These are phyloP conservation scores for Clepsis dumicolana DNA, from an alignment of 2,888 invertebrate species.

Conservation along the genomic window DNA sequence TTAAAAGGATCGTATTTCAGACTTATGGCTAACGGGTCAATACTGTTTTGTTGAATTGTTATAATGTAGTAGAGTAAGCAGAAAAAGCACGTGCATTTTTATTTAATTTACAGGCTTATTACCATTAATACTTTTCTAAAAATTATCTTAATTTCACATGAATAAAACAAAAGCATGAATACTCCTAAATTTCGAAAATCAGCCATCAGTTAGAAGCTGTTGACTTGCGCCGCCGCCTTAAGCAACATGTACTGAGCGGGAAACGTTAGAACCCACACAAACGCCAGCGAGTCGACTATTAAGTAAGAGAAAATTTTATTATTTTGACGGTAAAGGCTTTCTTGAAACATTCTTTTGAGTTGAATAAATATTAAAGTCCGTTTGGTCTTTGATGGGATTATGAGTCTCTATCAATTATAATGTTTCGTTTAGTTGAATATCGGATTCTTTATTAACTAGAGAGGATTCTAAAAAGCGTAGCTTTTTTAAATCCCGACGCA, in stretches of 20 bases:
- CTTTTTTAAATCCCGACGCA: too few species aligned
- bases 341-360: slow-evolving; percentile 48
- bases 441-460: neutral
- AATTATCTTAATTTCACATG: too few species aligned
- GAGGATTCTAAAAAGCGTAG: too few species aligned
- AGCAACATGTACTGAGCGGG: slow-evolving; percentile 50
- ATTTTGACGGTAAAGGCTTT: slow-evolving; percentile 48
- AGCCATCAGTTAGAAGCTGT: neutral
- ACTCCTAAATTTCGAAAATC: too few species aligned
- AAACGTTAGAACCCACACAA: slow-evolving; percentile 51
- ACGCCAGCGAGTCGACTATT: slow-evolving; percentile 41
- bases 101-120: too few species aligned
- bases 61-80: too few species aligned
- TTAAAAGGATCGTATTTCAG: too few species aligned
- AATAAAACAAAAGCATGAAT: too few species aligned
- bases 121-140: too few species aligned
- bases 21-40: too few species aligned
- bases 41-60: too few species aligned
- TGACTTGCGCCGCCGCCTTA: slow-evolving; percentile 22
- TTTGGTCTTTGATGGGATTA: slow-evolving; percentile 35
- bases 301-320: slow-evolving; percentile 52
- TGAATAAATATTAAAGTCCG: slow-evolving; percentile 49
- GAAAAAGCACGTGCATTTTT: too few species aligned
- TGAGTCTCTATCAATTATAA: slow-evolving; percentile 16
- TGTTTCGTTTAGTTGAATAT: slow-evolving; percentile 9